These are phyloP conservation scores for Chrysodeixis includens DNA, from an alignment of 2,888 invertebrate genomes.

Conservation along the genomic window DNA sequence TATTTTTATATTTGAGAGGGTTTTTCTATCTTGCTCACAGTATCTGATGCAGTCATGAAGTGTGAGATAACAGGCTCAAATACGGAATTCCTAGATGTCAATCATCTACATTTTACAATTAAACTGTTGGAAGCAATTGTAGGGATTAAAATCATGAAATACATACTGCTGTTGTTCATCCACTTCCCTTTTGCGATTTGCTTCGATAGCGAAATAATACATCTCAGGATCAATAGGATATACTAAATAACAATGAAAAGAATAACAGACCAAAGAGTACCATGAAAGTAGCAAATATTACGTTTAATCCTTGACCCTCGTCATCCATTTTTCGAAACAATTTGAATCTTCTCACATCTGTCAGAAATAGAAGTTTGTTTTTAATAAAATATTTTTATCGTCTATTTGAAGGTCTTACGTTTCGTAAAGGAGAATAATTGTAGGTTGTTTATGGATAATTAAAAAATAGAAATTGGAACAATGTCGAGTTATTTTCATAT, in stretches of 20 bases:
- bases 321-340: conserved; percentile 40
- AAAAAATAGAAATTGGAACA: too few species aligned
- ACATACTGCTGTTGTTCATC: not conserved
- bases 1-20: too few species aligned
- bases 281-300: conserved; percentile 45
- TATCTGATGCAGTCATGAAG: too few species aligned
- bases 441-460: too few species aligned
- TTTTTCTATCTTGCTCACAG: too few species aligned
- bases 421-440: too few species aligned
- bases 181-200: not conserved
- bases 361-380: not conserved
- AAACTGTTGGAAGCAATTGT: too few species aligned
- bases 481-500: too few species aligned
- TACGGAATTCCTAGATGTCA: too few species aligned
- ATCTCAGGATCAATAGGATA: conserved; percentile 41
- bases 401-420: too few species aligned
- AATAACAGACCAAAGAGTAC: conserved; percentile 45
- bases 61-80: not conserved
- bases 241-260: conserved; percentile 51
- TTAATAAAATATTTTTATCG: not conserved
- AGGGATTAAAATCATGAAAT: not conserved
- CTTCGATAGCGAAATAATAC: not conserved
- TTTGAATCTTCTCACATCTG: not conserved
- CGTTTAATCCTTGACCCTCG: conserved; percentile 34
- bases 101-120: too few species aligned